Base-by-base conservation (phyloP, 2,888 invertebrate genomes). In the Chaitophorus viminalis region DNA sequence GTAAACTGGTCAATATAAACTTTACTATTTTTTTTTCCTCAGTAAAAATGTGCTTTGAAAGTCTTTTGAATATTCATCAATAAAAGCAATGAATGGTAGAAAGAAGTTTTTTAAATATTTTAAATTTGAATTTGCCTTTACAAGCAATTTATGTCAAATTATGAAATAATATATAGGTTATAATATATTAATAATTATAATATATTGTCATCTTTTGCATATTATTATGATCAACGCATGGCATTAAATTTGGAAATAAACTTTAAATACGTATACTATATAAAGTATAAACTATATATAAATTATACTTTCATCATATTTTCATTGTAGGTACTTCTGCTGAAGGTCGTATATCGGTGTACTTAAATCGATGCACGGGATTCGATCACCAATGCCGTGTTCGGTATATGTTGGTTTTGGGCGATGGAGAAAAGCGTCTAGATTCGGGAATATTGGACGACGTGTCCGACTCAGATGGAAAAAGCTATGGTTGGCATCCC, bases 371-470 rank as follows among this genome's bases (percentile, higher is more conserved):
- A 82, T 93, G 95, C 86, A 95, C 96, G n/a, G 95, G 95, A 77
- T 95, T 95, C 91, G 96, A 96, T 90, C 95, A 96, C 91, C 94
- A 94, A 82, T 96, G 96, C 91, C 93, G 95, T 89, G 95, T 96
- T 17, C 93, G 94, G 39, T 96, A 95, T 91, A 94, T 94, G 88
- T 93, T 94, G 60, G 93, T 94, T 0, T 92, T 96, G 3, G 95
- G 95, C 2, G 95, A 95, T 89, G 94, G 94, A 0, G 94, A 95
- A 79, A 92, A 94, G 33, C 92, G 94, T 75, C 91, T 94, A 89
- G 94, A 95, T 90, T 95, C 95, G 0, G 95, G 95, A 1, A 93
- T 94, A 52, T 92, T 95, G 78, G 95, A 95, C 91, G 94, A 94
- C 90, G 93, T 95, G 25, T 94, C 94, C 68, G 95, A 95, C 90